phyloP scores from a whole-genome alignment of 1,140 invertebrate species.

The Diachasmimorpha longicaudata region DNA sequence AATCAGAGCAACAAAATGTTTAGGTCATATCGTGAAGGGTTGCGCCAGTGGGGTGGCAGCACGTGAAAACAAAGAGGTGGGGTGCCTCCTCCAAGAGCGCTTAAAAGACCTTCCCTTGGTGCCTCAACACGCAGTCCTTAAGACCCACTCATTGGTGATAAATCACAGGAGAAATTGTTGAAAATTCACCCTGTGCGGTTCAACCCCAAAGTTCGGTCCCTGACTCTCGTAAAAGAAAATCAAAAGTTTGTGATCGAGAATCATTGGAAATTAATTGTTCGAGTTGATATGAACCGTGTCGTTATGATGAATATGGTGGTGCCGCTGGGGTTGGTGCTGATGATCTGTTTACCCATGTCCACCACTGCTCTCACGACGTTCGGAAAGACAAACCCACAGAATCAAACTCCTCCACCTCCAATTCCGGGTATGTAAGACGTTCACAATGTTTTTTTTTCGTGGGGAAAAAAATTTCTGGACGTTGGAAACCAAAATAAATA shows the following conservation, averaged over 20 bases:
- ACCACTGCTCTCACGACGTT: conserved; percentile 71
- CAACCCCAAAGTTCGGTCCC: too few relatives aligned
- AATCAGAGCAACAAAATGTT: too few relatives aligned
- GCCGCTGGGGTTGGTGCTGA: conserved; percentile 36
- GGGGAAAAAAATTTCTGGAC: not conserved
- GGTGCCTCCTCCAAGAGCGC: conserved; percentile 47
- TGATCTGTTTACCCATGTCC: conserved; percentile 57
- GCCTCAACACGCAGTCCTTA: conserved; percentile 54
- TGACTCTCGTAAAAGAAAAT: not conserved
- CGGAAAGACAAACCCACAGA: conserved; percentile 68
- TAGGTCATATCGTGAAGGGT: not conserved
- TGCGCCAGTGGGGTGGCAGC: conserved; percentile 40
- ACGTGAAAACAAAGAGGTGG: conserved; percentile 30
- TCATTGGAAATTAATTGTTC: not conserved
- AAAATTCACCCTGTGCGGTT: not conserved
- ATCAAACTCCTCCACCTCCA: conserved; percentile 62
- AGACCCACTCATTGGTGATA: conserved; percentile 31
- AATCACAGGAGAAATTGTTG: not conserved
- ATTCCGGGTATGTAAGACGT: conserved; percentile 60
- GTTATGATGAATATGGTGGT: conserved; percentile 38
- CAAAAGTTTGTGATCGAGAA: not conserved
- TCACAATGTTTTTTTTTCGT: conserved; percentile 15
- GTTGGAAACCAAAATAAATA: not conserved
- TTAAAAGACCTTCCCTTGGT: conserved; percentile 56
- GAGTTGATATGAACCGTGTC: conserved; percentile 39